Evolutionary conservation across 2,113 vertebrate genomes (phyloP).

Genomic region (Tupaia chinensis): DNA sequence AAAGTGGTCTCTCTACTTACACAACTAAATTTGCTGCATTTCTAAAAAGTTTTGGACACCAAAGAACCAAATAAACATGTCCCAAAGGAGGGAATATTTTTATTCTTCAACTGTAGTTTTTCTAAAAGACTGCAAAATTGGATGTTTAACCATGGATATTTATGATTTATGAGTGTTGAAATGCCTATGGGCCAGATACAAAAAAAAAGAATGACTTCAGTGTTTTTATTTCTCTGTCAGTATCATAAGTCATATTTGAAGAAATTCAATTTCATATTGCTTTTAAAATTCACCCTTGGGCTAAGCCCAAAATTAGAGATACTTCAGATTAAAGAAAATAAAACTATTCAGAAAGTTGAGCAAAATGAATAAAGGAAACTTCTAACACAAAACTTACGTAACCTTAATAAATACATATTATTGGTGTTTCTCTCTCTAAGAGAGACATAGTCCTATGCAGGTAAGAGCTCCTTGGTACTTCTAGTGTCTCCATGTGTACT

Average conservation of each 20-base stretch:
- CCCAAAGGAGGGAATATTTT: neutral
- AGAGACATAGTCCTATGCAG: neutral
- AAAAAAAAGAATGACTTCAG: conserved; percentile 59
- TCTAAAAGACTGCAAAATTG: conserved; percentile 20
- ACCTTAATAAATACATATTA: neutral
- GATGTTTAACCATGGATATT: conserved; percentile 60
- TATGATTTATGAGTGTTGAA: conserved; percentile 65
- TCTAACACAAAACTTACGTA: neutral
- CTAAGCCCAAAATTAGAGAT: conserved; percentile 63
- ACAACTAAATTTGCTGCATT: neutral
- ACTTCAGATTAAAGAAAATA: conserved; percentile 59
- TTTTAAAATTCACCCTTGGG: conserved; percentile 65
- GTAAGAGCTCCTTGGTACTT: neutral
- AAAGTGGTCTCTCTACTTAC: neutral
- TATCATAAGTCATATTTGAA: conserved; percentile 64
- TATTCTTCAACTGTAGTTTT: neutral
- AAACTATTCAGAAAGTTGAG: conserved; percentile 42
- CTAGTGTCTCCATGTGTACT: neutral
- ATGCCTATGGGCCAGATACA: conserved; percentile 60
- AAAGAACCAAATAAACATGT: neutral
- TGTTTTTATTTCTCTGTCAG: conserved; percentile 63
- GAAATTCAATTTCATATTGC: conserved; percentile 66
- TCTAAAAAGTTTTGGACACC: conserved; percentile 18
- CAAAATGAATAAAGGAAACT: conserved; percentile 34
- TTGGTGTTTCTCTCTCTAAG: neutral